phyloP scores from a whole-genome alignment of 1,140 invertebrate genomes.

The Aphidius gifuensis region DNA sequence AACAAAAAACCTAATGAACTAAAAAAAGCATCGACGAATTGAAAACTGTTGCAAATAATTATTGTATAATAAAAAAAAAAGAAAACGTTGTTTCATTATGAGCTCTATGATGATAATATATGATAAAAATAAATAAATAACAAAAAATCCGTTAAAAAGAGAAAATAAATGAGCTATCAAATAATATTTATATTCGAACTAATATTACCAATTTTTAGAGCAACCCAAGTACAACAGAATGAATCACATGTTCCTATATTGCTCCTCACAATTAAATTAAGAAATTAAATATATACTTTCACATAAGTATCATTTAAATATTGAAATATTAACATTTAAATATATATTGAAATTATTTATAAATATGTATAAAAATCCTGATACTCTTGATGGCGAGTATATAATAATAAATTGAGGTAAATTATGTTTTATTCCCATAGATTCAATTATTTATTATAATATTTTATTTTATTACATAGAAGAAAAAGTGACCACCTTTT shows the following conservation, averaged over 20 bases:
- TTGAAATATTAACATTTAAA: no score
- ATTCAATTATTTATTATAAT: no score
- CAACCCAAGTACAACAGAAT: slow-evolving; percentile 35
- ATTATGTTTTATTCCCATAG: no score
- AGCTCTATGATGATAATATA: slow-evolving; percentile 2
- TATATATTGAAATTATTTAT: no score
- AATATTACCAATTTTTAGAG: no score
- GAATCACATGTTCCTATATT: slow-evolving; percentile 47
- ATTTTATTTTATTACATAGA: no score
- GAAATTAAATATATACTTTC: slow-evolving; percentile 17
- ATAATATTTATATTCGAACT: no score
- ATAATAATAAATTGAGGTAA: no score
- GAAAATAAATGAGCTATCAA: slow-evolving; percentile 23
- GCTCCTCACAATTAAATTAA: slow-evolving; percentile 24
- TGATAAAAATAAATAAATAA: slow-evolving; percentile 9
- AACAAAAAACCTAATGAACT: slow-evolving; percentile 15
- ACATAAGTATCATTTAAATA: slow-evolving; percentile 6
- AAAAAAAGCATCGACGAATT: slow-evolving; percentile 5
- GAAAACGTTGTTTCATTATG: slow-evolving; percentile 19
- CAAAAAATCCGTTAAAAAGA: slow-evolving; percentile 6
- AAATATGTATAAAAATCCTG: no score
- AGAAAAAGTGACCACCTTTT: no score
- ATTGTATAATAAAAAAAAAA: slow-evolving; percentile 17
- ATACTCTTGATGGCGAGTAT: no score
- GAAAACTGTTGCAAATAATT: slow-evolving; percentile 16